Percentiles rank a stretch among this genome's conserved stretches.
phyloP scores from a whole-genome alignment of 2,113 vertebrate genomes.

The Xenopus borealis region DNA sequence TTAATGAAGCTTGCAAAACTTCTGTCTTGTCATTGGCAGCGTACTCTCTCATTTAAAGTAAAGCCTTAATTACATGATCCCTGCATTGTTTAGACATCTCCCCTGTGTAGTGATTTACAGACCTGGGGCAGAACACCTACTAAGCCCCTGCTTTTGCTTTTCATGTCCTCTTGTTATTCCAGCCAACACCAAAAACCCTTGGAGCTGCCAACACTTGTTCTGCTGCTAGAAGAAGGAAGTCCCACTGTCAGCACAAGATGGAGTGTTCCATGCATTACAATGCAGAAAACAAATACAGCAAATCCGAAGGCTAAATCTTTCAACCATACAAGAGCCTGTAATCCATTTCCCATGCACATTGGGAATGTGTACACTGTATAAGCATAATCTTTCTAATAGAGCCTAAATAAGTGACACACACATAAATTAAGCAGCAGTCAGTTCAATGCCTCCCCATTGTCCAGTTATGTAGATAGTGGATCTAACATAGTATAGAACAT shows the following conservation, averaged over 20 bases:
- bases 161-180: constrained; percentile 30
- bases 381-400: too few relatives aligned
- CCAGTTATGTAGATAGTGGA: too few relatives aligned
- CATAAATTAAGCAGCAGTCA: too few relatives aligned
- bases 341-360: background rate
- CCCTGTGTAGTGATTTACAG: constrained; percentile 24
- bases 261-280: background rate
- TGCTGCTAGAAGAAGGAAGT: background rate
- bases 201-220: constrained; percentile 12
- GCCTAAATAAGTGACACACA: too few relatives aligned
- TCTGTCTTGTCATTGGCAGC: constrained; percentile 17
- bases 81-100: constrained; percentile 37
- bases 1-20: constrained; percentile 32
- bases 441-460: too few relatives aligned
- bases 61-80: constrained; percentile 42
- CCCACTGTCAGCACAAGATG: constrained; percentile 20
- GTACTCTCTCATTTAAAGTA: constrained; percentile 37
- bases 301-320: background rate
- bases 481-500: too few relatives aligned
- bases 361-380: background rate
- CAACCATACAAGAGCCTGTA: background rate
- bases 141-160: constrained; percentile 25
- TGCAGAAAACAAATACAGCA: background rate
- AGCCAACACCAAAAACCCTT: constrained; percentile 30
- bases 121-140: constrained; percentile 7